Percentiles rank a stretch among this genome's conserved stretches.
Evolutionary conservation across 2,113 vertebrate species (phyloP).

Genomic region (Erythrocercus mccallii): DNA sequence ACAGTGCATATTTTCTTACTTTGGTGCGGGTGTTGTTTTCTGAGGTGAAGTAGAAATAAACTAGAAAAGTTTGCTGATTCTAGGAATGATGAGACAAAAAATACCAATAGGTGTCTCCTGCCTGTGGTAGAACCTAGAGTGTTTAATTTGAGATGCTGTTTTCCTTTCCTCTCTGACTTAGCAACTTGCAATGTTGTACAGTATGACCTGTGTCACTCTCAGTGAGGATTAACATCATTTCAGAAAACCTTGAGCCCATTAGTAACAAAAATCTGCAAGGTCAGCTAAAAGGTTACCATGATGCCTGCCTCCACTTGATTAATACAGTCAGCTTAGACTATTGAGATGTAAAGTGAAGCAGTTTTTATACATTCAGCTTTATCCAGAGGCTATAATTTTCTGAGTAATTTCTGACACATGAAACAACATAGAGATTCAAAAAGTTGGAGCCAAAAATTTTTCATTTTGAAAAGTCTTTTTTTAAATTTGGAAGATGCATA

Average conservation of each 20-base stretch:
- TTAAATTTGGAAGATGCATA: conserved; percentile 37
- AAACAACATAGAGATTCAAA: conserved; percentile 25
- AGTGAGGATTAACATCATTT: not conserved
- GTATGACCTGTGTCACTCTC: not conserved
- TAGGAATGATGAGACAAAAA: not conserved
- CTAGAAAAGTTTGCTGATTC: not conserved
- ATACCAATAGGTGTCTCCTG: not conserved
- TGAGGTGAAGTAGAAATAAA: not conserved
- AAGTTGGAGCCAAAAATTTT: conserved; percentile 45
- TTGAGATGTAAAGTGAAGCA: conserved; percentile 53
- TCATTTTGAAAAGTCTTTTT: conserved; percentile 46
- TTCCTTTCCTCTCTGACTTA: not conserved
- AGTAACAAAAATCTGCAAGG: conserved; percentile 1
- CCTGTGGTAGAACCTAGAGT: not conserved
- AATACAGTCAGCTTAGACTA: conserved; percentile 19
- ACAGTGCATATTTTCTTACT: not conserved
- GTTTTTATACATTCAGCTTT: conserved; percentile 46
- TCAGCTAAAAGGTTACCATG: not conserved
- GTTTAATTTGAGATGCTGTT: not conserved
- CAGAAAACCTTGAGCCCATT: not conserved
- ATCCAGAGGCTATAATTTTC: conserved; percentile 49
- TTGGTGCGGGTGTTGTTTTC: not conserved
- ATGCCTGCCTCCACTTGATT: conserved; percentile 18
- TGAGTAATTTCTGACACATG: conserved; percentile 34
- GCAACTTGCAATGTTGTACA: not conserved